phyloP scores from a whole-genome alignment of 1,140 invertebrate genomes.

The Drosophila bifasciata region DNA sequence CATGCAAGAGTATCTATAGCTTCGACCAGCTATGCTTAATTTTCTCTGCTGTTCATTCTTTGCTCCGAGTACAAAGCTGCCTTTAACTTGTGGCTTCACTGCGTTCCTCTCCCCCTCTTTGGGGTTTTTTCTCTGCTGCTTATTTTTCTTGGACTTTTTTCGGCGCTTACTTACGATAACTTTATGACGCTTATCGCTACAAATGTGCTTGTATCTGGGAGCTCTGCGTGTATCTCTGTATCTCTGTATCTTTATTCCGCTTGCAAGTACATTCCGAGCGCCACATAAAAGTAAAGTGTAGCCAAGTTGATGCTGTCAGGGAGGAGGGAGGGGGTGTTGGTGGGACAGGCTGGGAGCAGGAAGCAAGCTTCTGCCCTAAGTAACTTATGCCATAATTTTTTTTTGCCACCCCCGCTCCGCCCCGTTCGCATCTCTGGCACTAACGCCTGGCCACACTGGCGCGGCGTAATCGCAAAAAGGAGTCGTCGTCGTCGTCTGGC shows the following conservation, averaged over 20 bases:
- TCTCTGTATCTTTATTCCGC: slow-evolving; percentile 80
- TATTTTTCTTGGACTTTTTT: slow-evolving; percentile 53
- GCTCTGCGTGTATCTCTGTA: slow-evolving; percentile 44
- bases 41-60: background rate
- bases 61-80: slow-evolving; percentile 27
- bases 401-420: slow-evolving; percentile 48
- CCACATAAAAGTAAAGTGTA: slow-evolving; percentile 82
- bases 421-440: slow-evolving; percentile 23
- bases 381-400: slow-evolving; percentile 83
- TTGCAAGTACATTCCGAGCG: slow-evolving; percentile 73
- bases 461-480: slow-evolving; percentile 74
- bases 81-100: slow-evolving; percentile 60
- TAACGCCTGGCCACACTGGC: slow-evolving; percentile 43
- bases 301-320: slow-evolving; percentile 65
- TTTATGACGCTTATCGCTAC: slow-evolving; percentile 80
- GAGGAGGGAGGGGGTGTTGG: background rate
- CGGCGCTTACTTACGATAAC: slow-evolving; percentile 80
- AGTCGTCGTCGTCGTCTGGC: slow-evolving; percentile 82
- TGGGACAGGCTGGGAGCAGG: slow-evolving; percentile 6
- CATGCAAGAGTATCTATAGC: too few species aligned
- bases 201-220: slow-evolving; percentile 81
- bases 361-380: slow-evolving; percentile 65
- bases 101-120: slow-evolving; percentile 9
- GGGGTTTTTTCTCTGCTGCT: background rate
- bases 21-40: too few species aligned